Evolutionary conservation across 2,888 invertebrate genomes (phyloP).

Genomic region (Melinopterus prodromus): DNA sequence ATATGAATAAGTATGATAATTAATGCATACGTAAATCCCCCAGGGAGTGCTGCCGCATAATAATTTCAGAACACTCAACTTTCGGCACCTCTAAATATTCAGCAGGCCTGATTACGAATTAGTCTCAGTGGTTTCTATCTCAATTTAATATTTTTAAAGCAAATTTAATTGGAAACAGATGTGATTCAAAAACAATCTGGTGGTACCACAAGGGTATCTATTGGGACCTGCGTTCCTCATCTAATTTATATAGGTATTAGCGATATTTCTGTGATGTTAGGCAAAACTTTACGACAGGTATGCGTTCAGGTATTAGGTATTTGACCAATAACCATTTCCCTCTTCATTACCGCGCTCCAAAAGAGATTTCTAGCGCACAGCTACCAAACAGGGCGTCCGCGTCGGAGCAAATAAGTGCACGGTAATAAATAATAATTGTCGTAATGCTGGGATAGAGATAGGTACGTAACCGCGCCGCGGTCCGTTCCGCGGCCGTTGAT

Average conservation of each 20-base stretch:
- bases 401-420: not conserved
- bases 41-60: not conserved
- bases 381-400: not conserved
- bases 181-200: no score
- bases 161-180: no score
- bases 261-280: no score
- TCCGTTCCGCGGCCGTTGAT: not conserved
- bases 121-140: not conserved
- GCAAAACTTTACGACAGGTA: no score
- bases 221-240: no score
- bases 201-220: no score
- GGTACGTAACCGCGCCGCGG: no score
- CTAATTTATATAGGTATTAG: no score
- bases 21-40: not conserved
- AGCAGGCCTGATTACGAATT: not conserved
- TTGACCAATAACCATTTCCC: not conserved
- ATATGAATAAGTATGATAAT: not conserved
- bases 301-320: not conserved
- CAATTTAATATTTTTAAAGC: no score
- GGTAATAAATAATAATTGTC: slow-evolving; percentile 4
- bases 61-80: not conserved
- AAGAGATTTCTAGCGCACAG: not conserved
- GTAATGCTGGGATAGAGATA: not conserved
- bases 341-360: not conserved
- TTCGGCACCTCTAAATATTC: not conserved